phyloP scores from a whole-genome alignment of 2,888 invertebrate species.

The Hirudinaria manillensis region DNA sequence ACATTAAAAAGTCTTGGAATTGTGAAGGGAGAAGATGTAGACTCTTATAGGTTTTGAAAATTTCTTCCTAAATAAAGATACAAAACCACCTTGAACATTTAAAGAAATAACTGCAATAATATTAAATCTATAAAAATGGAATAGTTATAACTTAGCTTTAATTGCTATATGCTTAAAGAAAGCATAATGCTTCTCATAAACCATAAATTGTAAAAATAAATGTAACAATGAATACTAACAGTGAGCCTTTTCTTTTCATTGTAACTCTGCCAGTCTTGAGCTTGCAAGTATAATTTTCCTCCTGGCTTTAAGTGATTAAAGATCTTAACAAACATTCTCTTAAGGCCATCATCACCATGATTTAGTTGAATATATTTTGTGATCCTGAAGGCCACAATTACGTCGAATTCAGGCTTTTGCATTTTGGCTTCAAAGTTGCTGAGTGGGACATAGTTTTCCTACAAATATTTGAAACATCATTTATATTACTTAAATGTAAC shows the following conservation, averaged over 20 bases:
- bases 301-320: constrained; percentile 83
- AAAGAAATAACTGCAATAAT: background rate
- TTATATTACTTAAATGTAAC: background rate
- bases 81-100: background rate
- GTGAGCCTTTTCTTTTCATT: constrained; percentile 60
- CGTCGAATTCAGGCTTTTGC: constrained; percentile 85
- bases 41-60: constrained; percentile 62
- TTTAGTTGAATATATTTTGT: constrained; percentile 98
- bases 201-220: background rate
- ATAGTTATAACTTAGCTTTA: background rate
- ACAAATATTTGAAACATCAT: constrained; percentile 39
- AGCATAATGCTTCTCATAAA: constrained; percentile 1
- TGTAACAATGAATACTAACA: constrained; percentile 39
- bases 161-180: background rate
- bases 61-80: constrained; percentile 56
- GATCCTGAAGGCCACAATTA: constrained; percentile 85
- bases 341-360: constrained; percentile 87
- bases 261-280: constrained; percentile 91
- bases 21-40: constrained; percentile 74
- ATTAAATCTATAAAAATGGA: background rate
- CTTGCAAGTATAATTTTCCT: constrained; percentile 84
- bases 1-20: constrained; percentile 82
- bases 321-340: constrained; percentile 83
- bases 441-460: constrained; percentile 89
- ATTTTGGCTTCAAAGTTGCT: constrained; percentile 74